Percentiles rank a stretch among this genome's conserved stretches.
phyloP scores from a whole-genome alignment of 2,113 vertebrate species.

The Leucosticte australis region DNA sequence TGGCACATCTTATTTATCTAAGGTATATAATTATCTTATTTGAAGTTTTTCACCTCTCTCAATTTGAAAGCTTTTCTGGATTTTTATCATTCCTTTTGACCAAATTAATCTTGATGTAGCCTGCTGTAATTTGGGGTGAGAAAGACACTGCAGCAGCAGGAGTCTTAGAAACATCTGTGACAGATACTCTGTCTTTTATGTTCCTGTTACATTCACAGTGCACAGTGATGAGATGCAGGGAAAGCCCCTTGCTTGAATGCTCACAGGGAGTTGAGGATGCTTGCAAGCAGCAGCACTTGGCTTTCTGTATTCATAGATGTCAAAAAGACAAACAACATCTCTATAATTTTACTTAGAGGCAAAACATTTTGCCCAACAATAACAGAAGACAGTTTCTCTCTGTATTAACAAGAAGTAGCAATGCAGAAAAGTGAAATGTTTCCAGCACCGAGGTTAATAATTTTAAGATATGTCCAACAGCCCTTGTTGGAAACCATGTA shows the following conservation, averaged over 20 bases:
- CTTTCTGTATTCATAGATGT: not conserved
- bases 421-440: not conserved
- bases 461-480: not conserved
- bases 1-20: not conserved
- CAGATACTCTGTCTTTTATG: not conserved
- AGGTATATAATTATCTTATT: not conserved
- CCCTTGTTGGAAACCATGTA: not conserved
- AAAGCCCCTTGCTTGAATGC: not conserved
- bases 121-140: not conserved
- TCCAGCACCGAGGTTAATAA: not conserved
- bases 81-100: not conserved
- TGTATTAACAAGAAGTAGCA: not conserved
- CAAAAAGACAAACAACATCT: not conserved
- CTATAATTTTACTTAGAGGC: not conserved
- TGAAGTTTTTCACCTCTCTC: not conserved
- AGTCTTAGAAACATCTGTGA: not conserved
- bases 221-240: not conserved
- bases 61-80: not conserved
- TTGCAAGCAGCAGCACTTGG: not conserved
- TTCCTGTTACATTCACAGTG: not conserved
- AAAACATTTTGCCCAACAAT: not conserved
- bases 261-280: not conserved
- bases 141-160: not conserved
- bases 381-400: not conserved
- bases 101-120: not conserved